Evolutionary conservation across 2,888 invertebrate species (phyloP), one percentile per base, ranked within the genome.

Genomic region (Ceriagrion tenellum): DNA sequence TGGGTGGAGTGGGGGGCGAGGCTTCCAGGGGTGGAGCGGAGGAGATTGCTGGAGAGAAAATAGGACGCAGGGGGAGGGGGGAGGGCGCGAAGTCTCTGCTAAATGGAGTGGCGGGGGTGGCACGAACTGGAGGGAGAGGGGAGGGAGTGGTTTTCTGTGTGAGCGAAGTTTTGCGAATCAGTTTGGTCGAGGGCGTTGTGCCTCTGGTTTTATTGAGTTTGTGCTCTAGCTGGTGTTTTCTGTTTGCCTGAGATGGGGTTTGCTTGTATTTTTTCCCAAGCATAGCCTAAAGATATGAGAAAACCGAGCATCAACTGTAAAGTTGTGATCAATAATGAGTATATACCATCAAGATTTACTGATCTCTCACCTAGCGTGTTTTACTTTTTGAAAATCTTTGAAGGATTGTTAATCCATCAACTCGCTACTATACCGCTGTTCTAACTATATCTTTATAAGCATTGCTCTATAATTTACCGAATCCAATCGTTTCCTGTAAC

Each of bases 161-260:
- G 69, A 63, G 93, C 26, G 69, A 69, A 47, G 93, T 93, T 93
- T 40, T 63, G 69, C 69, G 69, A 93, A 93, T 93, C 93, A n/a
- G 63, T 69, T 63, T 40, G 69, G 93, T 93, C 35, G 93, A 35
- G 91, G 30, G 59, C 8, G 59, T 30, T 56, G 40, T 40, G 55
- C 55, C 20, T 56, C 69, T 23, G 91, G 91, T 59, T 63, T 91
- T 88, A 88, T 69, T 69, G 69, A 88, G 88, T 88, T 88, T 88
- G 26, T 47, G 40, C 40, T 13, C 47, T 40, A 88, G 23, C 40
- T 6, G 13, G 30, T 20, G 18, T 69, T 26, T 12, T n/a, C 3
- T 69, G 26, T 69, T n/a, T 23, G 69, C 10, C n/a, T 10, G 26
- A 69, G 69, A 69, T 0, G 26, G 26, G 26, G 69, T 69, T 4